Evolutionary conservation across 2,797 vertebrate species (phyloP), one percentile per base, ranked within the genome.

Genomic region (Melanotaenia trifasciata): DNA sequence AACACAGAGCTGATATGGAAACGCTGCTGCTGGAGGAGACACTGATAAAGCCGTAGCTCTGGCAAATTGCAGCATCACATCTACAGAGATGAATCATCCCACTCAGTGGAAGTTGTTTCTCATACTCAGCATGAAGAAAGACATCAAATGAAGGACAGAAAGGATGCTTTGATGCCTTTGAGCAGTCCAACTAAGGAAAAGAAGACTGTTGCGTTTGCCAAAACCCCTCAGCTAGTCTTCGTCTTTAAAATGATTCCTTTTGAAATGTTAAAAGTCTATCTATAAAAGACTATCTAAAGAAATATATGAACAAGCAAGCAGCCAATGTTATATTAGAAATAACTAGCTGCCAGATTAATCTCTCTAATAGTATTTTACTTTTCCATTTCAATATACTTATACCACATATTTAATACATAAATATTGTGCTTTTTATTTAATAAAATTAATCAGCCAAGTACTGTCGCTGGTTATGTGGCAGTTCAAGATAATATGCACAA

Each of bases 1-100:
- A 63, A 60, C 3, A 5, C 38, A 12, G 57, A 0, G 30, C 69
- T 56, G 76, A 83, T 85, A 72, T 0, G 65, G 64, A 83, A 79
- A 68, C 61, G 51, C 70, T 58, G 24, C 70, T 9, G 69, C 72
- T 65, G 58, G 43, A 76, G 60, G 74, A 86, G 72, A 64, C 56
- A n/a, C 72, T 47, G 81, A 87, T 75, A 81, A 82, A 79, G 67
- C 60, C 13, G 54, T 38, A 32, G 66, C 58, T 53, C 32, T 22
- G 56, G 58, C 64, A 66, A 78, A 73, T 2, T 60, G 58, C 58
- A 35, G 71, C 60, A 57, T 51, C 0, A 13, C 22, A 61, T 67
- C 62, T 14, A 11, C 68, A 28, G 22, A 32, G 75, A 82, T 50
- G 70, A 74, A 71, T 74, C 40, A 72, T 47, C 68, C 70, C 64